These are phyloP conservation scores for Actias luna DNA, from an alignment of 2,888 invertebrate species.

Conservation along the genomic window DNA sequence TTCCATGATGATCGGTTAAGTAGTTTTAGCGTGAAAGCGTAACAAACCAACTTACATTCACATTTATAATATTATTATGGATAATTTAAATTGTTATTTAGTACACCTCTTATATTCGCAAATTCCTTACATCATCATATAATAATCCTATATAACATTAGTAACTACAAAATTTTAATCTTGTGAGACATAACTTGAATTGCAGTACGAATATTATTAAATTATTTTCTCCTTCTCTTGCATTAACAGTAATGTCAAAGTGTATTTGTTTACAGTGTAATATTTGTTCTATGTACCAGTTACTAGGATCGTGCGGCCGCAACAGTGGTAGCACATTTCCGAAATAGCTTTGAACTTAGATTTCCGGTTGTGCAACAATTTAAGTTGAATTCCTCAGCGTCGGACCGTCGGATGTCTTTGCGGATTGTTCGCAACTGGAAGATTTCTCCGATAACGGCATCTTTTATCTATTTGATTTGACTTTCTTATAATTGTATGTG, in stretches of 20 bases:
- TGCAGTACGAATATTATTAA: too few relatives aligned
- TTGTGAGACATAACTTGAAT: too few relatives aligned
- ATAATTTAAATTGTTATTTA: too few relatives aligned
- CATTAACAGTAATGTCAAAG: too few relatives aligned
- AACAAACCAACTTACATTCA: too few relatives aligned
- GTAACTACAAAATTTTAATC: too few relatives aligned
- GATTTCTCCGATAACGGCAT: slow-evolving; percentile 1
- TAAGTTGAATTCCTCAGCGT: slow-evolving; percentile 39
- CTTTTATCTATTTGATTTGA: neutral
- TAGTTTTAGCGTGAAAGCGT: too few relatives aligned
- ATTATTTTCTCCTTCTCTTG: neutral
- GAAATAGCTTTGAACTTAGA: slow-evolving; percentile 41
- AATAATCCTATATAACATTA: too few relatives aligned
- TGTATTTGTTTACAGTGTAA: neutral
- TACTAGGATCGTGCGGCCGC: slow-evolving; percentile 8
- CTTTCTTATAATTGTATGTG: neutral
- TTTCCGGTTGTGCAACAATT: slow-evolving; percentile 50
- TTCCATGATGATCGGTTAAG: too few relatives aligned
- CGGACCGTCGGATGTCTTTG: slow-evolving; percentile 2
- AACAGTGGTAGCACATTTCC: slow-evolving; percentile 27
- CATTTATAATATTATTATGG: too few relatives aligned
- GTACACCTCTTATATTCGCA: too few relatives aligned
- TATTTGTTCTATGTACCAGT: neutral
- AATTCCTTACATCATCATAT: too few relatives aligned
- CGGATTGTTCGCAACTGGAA: slow-evolving; percentile 16